A percentile compares a stretch with the other conserved stretches of the same genome.
Evolutionary conservation across 2,888 invertebrate species (phyloP).

Genomic region (Cheilosia vernalis): DNA sequence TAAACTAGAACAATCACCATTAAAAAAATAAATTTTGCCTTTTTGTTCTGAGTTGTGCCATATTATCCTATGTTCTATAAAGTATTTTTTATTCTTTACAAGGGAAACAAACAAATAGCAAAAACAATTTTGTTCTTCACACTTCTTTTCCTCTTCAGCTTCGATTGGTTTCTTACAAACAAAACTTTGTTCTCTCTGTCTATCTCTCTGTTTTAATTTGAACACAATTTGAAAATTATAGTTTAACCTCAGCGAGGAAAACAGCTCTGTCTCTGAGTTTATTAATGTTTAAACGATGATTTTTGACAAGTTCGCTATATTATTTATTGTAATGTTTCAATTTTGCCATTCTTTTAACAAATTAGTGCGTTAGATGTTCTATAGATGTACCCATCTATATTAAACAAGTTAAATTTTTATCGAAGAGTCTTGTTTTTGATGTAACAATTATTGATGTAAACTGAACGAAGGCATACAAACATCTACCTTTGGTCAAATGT

Average conservation of each 20-base stretch:
- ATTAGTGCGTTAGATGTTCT: conserved; percentile 3
- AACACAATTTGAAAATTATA: conserved; percentile 27
- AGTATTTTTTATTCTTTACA: conserved; percentile 54
- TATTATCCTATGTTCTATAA: conserved; percentile 54
- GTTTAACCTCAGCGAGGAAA: conserved; percentile 38
- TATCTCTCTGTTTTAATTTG: conserved; percentile 1
- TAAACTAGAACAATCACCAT: conserved; percentile 36
- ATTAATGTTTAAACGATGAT: conserved; percentile 20
- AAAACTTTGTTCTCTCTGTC: conserved; percentile 28
- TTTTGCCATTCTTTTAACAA: neutral
- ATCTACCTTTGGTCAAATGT: too few relatives aligned
- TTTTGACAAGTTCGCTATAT: neutral
- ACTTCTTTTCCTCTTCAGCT: conserved; percentile 64
- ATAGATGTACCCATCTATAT: neutral
- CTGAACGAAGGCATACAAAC: too few relatives aligned
- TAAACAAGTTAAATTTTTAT: neutral
- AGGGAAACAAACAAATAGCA: conserved; percentile 41
- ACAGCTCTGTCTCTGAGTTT: conserved; percentile 22
- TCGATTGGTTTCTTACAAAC: conserved; percentile 40
- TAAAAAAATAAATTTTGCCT: conserved; percentile 36
- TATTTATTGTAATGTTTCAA: neutral
- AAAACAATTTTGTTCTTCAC: conserved; percentile 55
- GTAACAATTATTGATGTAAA: neutral
- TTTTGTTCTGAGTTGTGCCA: conserved; percentile 66
- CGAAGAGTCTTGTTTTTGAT: neutral